phyloP scores from a whole-genome alignment of 2,797 vertebrate species.

The Alca torda region DNA sequence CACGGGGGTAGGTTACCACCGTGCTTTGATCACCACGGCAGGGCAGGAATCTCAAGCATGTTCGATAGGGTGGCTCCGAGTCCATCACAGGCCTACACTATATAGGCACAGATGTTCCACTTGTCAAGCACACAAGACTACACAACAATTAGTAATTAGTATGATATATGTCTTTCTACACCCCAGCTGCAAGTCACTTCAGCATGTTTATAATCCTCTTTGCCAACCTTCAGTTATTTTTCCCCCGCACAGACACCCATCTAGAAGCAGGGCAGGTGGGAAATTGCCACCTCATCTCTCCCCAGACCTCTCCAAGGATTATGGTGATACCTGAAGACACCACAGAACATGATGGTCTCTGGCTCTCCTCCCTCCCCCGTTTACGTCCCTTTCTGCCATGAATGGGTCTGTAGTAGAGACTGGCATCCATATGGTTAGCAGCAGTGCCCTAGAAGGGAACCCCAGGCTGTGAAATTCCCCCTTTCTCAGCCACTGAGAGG shows the following conservation, averaged over 20 bases:
- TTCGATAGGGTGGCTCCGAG: background rate
- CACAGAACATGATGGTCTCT: background rate
- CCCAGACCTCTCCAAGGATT: background rate
- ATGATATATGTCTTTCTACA: background rate
- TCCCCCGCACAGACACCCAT: background rate
- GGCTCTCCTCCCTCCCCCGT: background rate
- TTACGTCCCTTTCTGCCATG: background rate
- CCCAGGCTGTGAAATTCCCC: background rate
- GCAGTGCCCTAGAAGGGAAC: background rate
- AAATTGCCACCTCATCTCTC: fast-evolving
- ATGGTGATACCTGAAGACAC: background rate
- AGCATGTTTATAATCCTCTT: background rate
- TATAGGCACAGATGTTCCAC: background rate
- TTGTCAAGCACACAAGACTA: background rate
- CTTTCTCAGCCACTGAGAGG: background rate
- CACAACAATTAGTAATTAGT: background rate
- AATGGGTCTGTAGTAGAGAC: background rate
- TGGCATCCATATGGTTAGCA: fast-evolving
- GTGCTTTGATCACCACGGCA: background rate
- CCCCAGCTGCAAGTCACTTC: background rate
- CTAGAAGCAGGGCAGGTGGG: background rate
- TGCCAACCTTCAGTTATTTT: background rate
- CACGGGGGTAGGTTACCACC: background rate
- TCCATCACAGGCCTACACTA: background rate
- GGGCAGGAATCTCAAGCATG: background rate